Conservation (phyloP, 2,113 vertebrate genomes). For the Pluvianellus socialis region DNA sequence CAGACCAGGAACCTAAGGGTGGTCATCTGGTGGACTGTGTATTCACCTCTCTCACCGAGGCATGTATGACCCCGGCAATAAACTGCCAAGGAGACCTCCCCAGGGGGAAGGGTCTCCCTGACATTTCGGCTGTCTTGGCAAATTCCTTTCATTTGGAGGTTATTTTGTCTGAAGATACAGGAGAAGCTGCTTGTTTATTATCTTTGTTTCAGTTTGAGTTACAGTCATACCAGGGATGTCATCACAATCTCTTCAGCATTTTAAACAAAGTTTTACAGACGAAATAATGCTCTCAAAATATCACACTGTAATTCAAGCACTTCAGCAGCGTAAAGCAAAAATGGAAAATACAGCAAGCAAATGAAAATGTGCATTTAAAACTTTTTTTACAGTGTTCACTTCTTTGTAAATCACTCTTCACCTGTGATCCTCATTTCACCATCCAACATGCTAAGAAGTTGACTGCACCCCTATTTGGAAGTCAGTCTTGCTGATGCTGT, state of each 20-base stretch:
- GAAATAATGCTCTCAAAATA: background rate
- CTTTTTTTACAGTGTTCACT: background rate
- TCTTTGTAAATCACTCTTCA: background rate
- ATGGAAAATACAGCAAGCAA: background rate
- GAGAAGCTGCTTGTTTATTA: background rate
- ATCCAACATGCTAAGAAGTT: background rate
- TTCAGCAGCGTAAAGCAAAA: background rate
- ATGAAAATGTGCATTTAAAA: background rate
- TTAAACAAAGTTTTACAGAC: background rate
- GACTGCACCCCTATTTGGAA: background rate
- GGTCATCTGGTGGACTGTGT: background rate
- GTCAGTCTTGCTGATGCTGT: background rate
- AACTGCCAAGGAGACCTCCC: background rate
- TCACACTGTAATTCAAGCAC: background rate
- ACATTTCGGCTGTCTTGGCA: background rate
- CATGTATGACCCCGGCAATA: background rate
- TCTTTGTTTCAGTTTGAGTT: background rate
- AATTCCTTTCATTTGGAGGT: background rate
- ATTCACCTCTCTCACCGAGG: background rate
- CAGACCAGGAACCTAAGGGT: background rate
- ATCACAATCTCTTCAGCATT: background rate
- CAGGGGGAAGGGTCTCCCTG: fast-evolving
- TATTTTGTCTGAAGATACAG: background rate
- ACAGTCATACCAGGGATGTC: background rate
- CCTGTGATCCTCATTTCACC: background rate